Evolutionary conservation across 1,140 invertebrate species (phyloP).

Genomic region (Drosophila elegans): DNA sequence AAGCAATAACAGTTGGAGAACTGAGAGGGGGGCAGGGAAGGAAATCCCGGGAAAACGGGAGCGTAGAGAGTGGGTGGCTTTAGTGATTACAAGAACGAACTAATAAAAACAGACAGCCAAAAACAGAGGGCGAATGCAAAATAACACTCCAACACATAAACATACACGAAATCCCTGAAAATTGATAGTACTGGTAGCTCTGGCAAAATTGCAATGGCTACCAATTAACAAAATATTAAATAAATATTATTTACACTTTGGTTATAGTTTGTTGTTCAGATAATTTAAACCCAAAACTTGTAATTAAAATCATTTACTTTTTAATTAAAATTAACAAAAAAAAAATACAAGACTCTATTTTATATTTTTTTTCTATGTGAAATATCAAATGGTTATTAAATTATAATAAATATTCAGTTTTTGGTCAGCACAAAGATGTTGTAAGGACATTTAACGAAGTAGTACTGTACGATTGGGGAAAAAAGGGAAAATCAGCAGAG

Average conservation of each 20-base stretch:
- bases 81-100: constrained; percentile 74
- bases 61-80: neutral
- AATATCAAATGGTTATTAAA: too few relatives aligned
- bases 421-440: neutral
- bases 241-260: too few relatives aligned
- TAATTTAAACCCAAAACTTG: too few relatives aligned
- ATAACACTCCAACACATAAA: constrained; percentile 14
- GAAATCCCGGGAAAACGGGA: constrained; percentile 3
- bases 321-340: too few relatives aligned
- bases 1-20: constrained; percentile 56
- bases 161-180: constrained; percentile 13
- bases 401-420: too few relatives aligned
- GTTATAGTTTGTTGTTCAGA: too few relatives aligned
- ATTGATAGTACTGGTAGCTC: neutral
- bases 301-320: too few relatives aligned
- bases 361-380: too few relatives aligned
- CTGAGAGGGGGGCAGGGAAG: too few relatives aligned
- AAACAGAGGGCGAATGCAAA: constrained; percentile 43
- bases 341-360: too few relatives aligned
- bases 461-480: neutral
- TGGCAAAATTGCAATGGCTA: too few relatives aligned
- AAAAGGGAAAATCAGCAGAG: constrained; percentile 36
- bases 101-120: constrained; percentile 76
- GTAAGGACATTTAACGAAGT: neutral
- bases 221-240: too few relatives aligned